These are phyloP conservation scores for Philotrypesis tridentata DNA, from an alignment of 1,140 invertebrate species.

Conservation along the genomic window DNA sequence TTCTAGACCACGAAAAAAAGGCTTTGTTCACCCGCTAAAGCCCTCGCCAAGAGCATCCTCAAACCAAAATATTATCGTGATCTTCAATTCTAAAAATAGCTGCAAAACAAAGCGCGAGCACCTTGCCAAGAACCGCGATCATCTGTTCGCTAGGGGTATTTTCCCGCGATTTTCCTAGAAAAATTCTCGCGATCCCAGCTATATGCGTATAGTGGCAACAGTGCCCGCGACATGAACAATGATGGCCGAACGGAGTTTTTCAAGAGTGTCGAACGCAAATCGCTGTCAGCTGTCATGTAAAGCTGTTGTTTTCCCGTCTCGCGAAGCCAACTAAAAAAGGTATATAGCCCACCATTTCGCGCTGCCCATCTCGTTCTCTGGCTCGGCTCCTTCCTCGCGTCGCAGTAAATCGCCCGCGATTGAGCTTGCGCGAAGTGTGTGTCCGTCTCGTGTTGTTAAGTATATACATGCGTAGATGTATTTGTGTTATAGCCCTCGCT, in stretches of 20 bases:
- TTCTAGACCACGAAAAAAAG: too few species aligned
- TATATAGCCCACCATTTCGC: background rate
- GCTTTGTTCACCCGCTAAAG: too few species aligned
- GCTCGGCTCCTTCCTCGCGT: background rate
- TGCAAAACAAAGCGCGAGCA: too few species aligned
- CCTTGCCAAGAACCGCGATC: too few species aligned
- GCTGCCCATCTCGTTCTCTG: background rate
- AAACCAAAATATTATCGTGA: too few species aligned
- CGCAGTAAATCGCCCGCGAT: background rate
- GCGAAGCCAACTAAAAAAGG: background rate
- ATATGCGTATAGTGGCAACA: too few species aligned
- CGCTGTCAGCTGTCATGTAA: background rate
- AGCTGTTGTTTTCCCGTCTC: background rate
- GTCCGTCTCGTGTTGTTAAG: background rate
- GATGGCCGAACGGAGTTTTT: constrained; percentile 2
- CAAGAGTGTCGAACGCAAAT: background rate
- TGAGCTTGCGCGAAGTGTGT: too few species aligned
- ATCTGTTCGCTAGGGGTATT: too few species aligned
- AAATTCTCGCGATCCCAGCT: background rate
- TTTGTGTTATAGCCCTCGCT: background rate
- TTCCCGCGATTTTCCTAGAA: too few species aligned
- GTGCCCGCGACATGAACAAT: background rate
- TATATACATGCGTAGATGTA: too few species aligned
- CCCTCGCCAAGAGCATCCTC: too few species aligned
- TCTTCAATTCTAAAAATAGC: too few species aligned